These are phyloP conservation scores for Zygaena filipendulae DNA, from an alignment of 2,888 invertebrate species.

Conservation along the genomic window DNA sequence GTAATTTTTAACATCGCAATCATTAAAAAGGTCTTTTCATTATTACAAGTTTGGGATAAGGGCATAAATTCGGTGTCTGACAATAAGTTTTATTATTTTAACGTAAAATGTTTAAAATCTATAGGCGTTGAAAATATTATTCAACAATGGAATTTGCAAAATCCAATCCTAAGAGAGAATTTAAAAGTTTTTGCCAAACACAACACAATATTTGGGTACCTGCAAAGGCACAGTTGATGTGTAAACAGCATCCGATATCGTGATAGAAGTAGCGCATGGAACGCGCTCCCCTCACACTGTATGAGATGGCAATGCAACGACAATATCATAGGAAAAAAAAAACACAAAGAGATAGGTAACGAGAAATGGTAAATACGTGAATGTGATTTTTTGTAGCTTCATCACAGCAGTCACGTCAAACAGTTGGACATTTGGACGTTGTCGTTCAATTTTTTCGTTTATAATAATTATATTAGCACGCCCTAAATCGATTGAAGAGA, in stretches of 20 bases:
- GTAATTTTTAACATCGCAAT: constrained; percentile 1
- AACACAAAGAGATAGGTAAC: too few relatives aligned
- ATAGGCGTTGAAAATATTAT: too few relatives aligned
- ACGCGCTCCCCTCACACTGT: constrained; percentile 30
- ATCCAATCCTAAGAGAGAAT: background rate
- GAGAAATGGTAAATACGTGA: too few relatives aligned
- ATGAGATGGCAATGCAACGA: constrained; percentile 24
- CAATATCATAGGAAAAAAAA: constrained; percentile 8
- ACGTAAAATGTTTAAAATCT: too few relatives aligned
- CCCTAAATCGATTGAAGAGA: too few relatives aligned
- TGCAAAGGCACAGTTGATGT: constrained; percentile 57
- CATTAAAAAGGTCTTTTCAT: too few relatives aligned
- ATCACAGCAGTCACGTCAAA: too few relatives aligned
- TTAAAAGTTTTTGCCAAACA: constrained; percentile 40
- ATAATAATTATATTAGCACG: too few relatives aligned
- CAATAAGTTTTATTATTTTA: too few relatives aligned
- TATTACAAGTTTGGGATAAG: background rate
- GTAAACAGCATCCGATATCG: constrained; percentile 41
- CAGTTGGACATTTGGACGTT: too few relatives aligned
- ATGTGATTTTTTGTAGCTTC: too few relatives aligned
- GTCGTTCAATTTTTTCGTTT: too few relatives aligned
- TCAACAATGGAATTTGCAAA: background rate
- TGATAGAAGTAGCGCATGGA: constrained; percentile 31
- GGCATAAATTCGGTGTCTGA: background rate
- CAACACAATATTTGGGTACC: constrained; percentile 46